Conservation (phyloP, 2,113 vertebrate species). For the Callipepla squamata region DNA sequence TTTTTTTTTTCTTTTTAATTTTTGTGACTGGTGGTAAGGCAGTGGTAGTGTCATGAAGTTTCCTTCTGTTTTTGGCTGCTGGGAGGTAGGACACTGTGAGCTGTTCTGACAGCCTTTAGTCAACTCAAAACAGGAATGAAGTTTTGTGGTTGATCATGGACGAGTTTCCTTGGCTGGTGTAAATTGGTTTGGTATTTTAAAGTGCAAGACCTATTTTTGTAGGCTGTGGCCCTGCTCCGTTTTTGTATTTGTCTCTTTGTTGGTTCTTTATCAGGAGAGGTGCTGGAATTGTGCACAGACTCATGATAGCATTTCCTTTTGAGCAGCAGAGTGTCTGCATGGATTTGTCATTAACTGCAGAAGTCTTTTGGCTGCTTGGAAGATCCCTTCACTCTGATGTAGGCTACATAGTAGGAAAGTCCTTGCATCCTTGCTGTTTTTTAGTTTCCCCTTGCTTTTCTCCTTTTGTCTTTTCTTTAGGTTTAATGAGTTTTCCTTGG, state of each 20-base stretch:
- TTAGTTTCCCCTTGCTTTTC: background rate
- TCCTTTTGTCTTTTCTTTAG: background rate
- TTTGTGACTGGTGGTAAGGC: background rate
- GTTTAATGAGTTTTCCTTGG: background rate
- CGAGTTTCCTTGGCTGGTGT: background rate
- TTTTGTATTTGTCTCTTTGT: background rate
- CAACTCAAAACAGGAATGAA: background rate
- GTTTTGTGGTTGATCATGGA: background rate
- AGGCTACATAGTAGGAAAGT: background rate
- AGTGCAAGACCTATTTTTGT: background rate
- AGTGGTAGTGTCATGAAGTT: fast-evolving
- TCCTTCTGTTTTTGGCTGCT: background rate
- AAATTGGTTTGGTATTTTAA: background rate
- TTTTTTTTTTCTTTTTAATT: background rate
- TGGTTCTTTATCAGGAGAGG: background rate
- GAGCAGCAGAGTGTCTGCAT: background rate
- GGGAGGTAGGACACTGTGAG: background rate
- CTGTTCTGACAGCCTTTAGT: background rate
- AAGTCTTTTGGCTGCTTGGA: background rate
- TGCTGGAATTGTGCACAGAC: background rate
- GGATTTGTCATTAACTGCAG: background rate
- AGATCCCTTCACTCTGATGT: background rate
- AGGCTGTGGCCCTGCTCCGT: background rate
- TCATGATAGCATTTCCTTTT: background rate
- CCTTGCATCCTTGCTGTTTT: background rate